Conservation (phyloP, 1,140 invertebrate species). For the Musca domestica region DNA sequence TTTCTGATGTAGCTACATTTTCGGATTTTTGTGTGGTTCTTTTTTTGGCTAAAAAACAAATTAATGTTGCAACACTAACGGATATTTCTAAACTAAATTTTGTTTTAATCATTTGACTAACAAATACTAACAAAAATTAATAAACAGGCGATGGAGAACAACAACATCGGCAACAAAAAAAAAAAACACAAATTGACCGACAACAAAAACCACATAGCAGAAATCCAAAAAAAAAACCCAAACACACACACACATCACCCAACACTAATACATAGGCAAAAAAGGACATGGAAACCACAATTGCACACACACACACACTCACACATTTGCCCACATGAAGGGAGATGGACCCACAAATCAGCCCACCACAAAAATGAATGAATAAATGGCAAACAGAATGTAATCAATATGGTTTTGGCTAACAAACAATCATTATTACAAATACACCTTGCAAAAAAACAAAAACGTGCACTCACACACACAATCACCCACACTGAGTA, state of each 20-base stretch:
- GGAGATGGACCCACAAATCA: conserved; percentile 5
- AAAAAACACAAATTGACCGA: no score
- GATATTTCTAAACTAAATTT: conserved; percentile 28
- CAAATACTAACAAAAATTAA: conserved; percentile 7
- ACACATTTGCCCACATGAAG: neutral
- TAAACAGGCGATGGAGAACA: neutral
- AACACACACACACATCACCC: no score
- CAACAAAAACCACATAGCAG: no score
- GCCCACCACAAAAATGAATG: neutral
- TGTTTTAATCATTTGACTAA: conserved; percentile 12
- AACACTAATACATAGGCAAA: no score
- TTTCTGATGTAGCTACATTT: neutral
- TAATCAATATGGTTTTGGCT: no score
- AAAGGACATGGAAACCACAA: neutral
- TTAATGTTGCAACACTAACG: conserved; percentile 28
- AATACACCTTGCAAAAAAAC: no score
- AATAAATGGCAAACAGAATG: no score
- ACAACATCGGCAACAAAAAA: neutral
- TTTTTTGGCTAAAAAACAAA: conserved; percentile 24
- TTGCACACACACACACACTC: neutral
- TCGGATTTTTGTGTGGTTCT: conserved; percentile 11
- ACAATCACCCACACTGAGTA: no score
- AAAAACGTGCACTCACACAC: no score
- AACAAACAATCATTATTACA: no score
- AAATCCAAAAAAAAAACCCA: no score